A percentile compares a stretch with the other conserved stretches of the same genome.
Conservation (phyloP, 2,888 invertebrate genomes). For the Augochlorella aurata region DNA sequence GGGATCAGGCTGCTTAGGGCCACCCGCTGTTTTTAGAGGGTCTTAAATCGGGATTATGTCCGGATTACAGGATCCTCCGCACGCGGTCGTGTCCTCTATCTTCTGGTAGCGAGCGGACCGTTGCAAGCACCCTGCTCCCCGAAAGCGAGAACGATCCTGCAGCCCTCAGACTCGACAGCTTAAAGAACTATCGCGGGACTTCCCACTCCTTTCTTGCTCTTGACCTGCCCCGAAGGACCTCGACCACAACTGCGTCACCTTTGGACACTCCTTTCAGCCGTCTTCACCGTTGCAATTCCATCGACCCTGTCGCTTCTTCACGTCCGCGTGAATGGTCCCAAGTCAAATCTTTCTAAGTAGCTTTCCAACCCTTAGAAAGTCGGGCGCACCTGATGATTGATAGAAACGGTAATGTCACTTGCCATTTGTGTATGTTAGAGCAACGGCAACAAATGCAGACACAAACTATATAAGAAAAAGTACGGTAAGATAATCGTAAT, state of each 20-base stretch:
- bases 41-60: slow-evolving; percentile 76
- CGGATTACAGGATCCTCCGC: slow-evolving; percentile 69
- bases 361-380: too few species aligned
- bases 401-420: too few species aligned
- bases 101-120: slow-evolving; percentile 40
- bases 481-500: too few species aligned
- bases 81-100: slow-evolving; percentile 22
- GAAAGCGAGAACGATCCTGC: not conserved
- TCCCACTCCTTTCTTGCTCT: not conserved
- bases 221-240: not conserved
- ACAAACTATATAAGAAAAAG: too few species aligned
- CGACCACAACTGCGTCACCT: not conserved
- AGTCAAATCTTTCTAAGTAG: too few species aligned
- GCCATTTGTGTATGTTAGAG: too few species aligned
- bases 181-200: not conserved
- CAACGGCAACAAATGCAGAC: too few species aligned
- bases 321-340: too few species aligned
- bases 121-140: not conserved
- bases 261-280: not conserved
- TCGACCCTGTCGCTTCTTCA: too few species aligned
- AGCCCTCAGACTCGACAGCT: not conserved
- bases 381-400: too few species aligned
- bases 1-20: slow-evolving; percentile 55
- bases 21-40: slow-evolving; percentile 75
- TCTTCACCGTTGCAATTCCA: too few species aligned